These are phyloP conservation scores for Pinctada fucata DNA, from an alignment of 2,888 invertebrate species.

Conservation along the genomic window DNA sequence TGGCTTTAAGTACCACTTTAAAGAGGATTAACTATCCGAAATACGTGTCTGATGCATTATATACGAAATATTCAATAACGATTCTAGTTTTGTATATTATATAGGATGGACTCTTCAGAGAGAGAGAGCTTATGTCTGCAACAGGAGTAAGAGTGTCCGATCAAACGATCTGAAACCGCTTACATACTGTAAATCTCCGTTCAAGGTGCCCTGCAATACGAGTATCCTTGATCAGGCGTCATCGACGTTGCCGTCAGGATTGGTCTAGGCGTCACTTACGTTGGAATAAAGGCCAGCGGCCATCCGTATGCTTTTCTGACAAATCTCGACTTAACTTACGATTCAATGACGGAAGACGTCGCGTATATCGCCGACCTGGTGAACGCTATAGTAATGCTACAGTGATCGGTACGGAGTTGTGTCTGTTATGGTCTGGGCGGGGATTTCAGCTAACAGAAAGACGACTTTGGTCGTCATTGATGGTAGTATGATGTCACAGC, in stretches of 20 bases:
- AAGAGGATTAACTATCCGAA: no score
- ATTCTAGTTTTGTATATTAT: no score
- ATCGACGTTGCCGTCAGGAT: neutral
- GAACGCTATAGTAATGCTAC: neutral
- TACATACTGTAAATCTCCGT: no score
- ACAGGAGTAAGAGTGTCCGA: no score
- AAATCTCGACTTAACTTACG: neutral
- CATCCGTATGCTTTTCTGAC: neutral
- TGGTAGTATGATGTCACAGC: slow-evolving; percentile 12
- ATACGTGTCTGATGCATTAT: no score
- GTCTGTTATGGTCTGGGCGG: neutral
- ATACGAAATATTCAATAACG: no score
- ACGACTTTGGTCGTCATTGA: neutral
- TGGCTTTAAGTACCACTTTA: no score
- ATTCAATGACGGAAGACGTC: neutral
- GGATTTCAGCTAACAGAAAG: neutral
- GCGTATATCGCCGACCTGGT: neutral
- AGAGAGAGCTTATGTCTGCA: no score
- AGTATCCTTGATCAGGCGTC: neutral
- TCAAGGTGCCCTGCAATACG: neutral
- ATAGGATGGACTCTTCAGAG: no score
- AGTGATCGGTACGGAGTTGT: neutral
- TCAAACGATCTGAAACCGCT: no score
- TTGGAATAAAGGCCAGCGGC: neutral
- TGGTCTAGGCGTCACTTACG: slow-evolving; percentile 1